Evolutionary conservation across 2,797 vertebrate genomes (phyloP).

Genomic region (Morus bassanus): DNA sequence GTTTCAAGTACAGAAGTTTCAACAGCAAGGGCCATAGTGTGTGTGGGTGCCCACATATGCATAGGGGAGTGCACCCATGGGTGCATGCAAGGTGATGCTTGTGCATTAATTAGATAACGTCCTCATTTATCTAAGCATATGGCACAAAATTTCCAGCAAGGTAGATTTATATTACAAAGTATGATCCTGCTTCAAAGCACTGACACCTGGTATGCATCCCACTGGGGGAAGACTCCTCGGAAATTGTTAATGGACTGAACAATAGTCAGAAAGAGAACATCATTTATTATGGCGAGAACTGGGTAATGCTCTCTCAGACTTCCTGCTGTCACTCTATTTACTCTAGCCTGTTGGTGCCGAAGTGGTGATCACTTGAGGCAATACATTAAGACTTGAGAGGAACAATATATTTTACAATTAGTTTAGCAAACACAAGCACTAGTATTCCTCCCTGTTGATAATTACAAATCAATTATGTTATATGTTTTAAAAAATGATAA

Average conservation of each 20-base stretch:
- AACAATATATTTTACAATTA: slow-evolving; percentile 75
- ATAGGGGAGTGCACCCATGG: neutral
- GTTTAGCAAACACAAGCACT: slow-evolving; percentile 61
- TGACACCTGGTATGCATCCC: slow-evolving; percentile 7
- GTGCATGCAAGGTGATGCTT: neutral
- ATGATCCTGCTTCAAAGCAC: neutral
- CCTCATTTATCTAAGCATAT: neutral
- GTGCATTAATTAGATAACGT: neutral
- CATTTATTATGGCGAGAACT: neutral
- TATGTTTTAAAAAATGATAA: slow-evolving; percentile 52
- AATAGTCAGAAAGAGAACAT: neutral
- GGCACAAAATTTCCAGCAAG: neutral
- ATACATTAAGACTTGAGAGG: slow-evolving; percentile 63
- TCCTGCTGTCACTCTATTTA: slow-evolving; percentile 59
- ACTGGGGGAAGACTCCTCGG: neutral
- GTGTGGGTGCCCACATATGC: neutral
- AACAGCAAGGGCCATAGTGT: neutral
- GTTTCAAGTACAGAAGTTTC: neutral
- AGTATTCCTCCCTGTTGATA: slow-evolving; percentile 57
- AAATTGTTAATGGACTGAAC: slow-evolving; percentile 19
- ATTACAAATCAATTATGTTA: slow-evolving; percentile 74
- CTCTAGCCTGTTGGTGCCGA: slow-evolving; percentile 58
- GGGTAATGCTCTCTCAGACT: slow-evolving; percentile 32
- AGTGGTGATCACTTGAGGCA: slow-evolving; percentile 62
- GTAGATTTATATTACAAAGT: neutral